phyloP scores from a whole-genome alignment of 2,113 vertebrate species.

The Megaleporinus macrocephalus region DNA sequence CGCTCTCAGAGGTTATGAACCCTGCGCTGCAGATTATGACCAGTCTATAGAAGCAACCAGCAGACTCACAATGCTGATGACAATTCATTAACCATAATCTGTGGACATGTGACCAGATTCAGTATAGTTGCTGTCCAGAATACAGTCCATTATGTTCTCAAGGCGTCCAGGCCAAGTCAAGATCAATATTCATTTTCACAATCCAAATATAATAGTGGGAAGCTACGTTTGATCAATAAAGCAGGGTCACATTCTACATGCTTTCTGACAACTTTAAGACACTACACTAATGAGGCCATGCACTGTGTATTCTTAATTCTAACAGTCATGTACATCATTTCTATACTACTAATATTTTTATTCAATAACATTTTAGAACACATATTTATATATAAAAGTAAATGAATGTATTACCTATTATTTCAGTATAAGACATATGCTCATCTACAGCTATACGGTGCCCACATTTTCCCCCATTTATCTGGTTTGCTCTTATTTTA shows the following conservation, averaged over 20 bases:
- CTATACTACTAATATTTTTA: no score
- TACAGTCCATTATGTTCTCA: background rate
- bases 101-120: background rate
- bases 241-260: background rate
- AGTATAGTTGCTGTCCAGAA: slow-evolving; percentile 20
- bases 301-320: background rate
- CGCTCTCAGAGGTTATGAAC: background rate
- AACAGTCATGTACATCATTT: background rate
- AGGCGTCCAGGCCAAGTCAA: slow-evolving; percentile 10
- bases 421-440: no score
- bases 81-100: slow-evolving; percentile 25
- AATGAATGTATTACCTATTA: no score
- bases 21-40: background rate
- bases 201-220: background rate
- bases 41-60: background rate
- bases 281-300: background rate
- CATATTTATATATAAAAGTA: no score
- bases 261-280: background rate
- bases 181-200: slow-evolving; percentile 17
- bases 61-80: slow-evolving; percentile 8
- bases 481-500: no score
- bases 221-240: background rate
- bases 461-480: no score
- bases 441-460: no score
- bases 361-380: no score